A percentile compares a stretch with the other conserved stretches of the same genome.
Evolutionary conservation across 2,113 vertebrate species (phyloP).

Genomic region (Pelvicachromis taeniatus): DNA sequence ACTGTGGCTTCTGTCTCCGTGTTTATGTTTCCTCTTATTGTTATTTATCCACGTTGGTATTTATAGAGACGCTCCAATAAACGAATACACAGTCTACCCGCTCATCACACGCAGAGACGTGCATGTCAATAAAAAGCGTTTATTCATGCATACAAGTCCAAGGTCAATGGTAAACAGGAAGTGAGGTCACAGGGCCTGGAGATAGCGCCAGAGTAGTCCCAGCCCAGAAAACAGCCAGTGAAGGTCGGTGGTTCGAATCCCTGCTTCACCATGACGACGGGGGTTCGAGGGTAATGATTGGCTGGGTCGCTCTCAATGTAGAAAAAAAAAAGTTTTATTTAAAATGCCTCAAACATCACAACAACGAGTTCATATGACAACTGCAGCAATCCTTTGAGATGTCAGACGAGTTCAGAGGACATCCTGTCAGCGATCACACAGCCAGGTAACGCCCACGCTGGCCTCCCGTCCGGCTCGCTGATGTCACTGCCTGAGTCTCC

Average conservation of each 20-base stretch:
- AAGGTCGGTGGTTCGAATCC: conserved; percentile 86
- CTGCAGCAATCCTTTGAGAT: not conserved
- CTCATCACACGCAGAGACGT: not conserved
- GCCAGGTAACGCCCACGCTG: not conserved
- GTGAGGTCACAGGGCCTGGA: conserved; percentile 65
- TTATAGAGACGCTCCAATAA: conserved; percentile 54
- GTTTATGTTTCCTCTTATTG: conserved; percentile 22
- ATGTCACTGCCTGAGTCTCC: conserved; percentile 74
- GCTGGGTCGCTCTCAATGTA: conserved; percentile 83
- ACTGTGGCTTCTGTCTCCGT: conserved; percentile 37
- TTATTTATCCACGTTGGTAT: conserved; percentile 50
- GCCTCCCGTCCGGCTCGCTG: conserved; percentile 62
- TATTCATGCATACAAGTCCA: not conserved
- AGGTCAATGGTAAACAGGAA: not conserved
- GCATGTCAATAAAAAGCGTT: not conserved
- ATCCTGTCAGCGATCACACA: not conserved
- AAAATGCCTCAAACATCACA: not conserved
- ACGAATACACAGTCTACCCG: not conserved
- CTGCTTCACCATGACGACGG: conserved; percentile 73
- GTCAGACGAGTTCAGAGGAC: not conserved
- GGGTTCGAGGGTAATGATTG: conserved; percentile 74
- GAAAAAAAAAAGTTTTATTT: not conserved
- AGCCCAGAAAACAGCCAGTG: conserved; percentile 89
- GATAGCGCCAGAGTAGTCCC: conserved; percentile 77
- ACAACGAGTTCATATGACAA: not conserved